These are phyloP conservation scores for Caenorhabditis wallacei DNA, from an alignment of 2,888 invertebrate species.

Conservation along the genomic window DNA sequence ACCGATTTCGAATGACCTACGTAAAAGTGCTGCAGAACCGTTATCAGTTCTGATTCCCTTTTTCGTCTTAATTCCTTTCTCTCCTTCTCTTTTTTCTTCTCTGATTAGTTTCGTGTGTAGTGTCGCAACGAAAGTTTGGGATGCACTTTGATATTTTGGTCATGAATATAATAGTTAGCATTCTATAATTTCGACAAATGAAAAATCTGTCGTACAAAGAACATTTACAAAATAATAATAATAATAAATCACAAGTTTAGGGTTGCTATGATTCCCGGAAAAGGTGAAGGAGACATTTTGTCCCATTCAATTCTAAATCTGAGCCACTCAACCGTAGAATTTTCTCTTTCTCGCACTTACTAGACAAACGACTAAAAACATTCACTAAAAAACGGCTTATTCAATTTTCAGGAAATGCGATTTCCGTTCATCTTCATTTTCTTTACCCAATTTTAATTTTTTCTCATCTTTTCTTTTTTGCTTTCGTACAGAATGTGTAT, in stretches of 20 bases:
- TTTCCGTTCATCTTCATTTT: slow-evolving; percentile 26
- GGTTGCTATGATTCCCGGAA: background rate
- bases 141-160: slow-evolving; percentile 31
- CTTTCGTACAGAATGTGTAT: slow-evolving; percentile 1
- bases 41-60: slow-evolving; percentile 47
- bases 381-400: slow-evolving; percentile 19
- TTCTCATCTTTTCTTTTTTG: background rate
- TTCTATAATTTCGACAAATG: slow-evolving; percentile 7
- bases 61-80: background rate
- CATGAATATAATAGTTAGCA: background rate
- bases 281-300: background rate
- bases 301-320: background rate
- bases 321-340: slow-evolving; percentile 17
- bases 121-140: slow-evolving; percentile 21
- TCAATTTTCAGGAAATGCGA: slow-evolving; percentile 35
- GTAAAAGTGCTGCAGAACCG: slow-evolving; percentile 56
- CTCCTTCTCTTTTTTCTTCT: background rate
- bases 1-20: slow-evolving; percentile 42
- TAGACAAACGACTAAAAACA: background rate
- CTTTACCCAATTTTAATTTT: background rate
- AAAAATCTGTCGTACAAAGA: background rate
- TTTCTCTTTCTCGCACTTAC: background rate
- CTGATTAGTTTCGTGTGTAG: slow-evolving; percentile 42
- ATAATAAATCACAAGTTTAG: background rate
- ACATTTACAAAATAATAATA: background rate